phyloP scores from a whole-genome alignment of 2,113 vertebrate species.

The Stercorarius parasiticus region DNA sequence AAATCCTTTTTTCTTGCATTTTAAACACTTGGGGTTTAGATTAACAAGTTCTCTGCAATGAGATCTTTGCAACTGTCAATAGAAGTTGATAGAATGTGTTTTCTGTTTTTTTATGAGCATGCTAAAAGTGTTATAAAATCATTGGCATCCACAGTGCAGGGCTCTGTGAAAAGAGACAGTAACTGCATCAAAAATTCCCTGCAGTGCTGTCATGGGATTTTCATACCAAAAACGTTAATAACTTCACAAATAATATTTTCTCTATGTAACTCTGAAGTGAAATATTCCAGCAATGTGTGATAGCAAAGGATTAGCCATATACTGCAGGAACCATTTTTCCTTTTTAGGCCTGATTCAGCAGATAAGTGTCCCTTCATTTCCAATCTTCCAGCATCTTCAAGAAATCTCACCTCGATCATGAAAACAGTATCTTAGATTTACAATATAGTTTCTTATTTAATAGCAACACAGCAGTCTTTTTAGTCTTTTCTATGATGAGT shows the following conservation, averaged over 20 bases:
- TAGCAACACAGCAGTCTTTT: neutral
- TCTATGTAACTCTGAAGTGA: neutral
- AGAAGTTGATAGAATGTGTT: neutral
- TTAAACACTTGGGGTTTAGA: neutral
- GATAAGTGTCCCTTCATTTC: neutral
- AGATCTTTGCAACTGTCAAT: neutral
- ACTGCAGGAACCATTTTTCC: neutral
- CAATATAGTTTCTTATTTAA: neutral
- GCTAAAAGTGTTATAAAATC: neutral
- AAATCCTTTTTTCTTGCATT: neutral
- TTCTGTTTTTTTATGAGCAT: neutral
- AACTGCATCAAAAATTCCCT: neutral
- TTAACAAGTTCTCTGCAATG: neutral
- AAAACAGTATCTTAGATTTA: neutral
- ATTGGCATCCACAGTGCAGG: neutral
- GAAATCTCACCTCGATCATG: neutral
- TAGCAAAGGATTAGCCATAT: neutral
- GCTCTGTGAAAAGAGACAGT: neutral
- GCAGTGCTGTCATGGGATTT: neutral
- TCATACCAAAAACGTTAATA: neutral
- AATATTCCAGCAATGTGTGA: neutral
- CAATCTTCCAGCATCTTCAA: neutral
- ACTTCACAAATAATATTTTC: neutral
- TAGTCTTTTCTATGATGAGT: neutral
- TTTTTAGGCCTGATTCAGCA: neutral